A percentile compares a stretch with the other conserved stretches of the same genome.
Evolutionary conservation across 2,888 invertebrate genomes (phyloP).

Genomic region (Pheosia tremula): DNA sequence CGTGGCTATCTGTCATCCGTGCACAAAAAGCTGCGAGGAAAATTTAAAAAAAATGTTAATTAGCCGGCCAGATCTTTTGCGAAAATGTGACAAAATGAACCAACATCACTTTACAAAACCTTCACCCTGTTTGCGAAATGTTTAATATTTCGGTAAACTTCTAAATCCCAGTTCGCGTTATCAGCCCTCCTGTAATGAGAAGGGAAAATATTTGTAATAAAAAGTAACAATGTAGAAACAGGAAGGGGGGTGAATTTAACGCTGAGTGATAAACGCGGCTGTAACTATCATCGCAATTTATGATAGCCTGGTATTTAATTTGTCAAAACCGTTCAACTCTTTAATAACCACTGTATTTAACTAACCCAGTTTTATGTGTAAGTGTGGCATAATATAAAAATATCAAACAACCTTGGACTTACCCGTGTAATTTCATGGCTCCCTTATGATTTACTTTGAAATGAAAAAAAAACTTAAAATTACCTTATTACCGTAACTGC

Average conservation of each 20-base stretch:
- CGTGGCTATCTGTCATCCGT: no score
- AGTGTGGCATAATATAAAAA: no score
- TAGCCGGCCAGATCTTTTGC: conserved; percentile 9
- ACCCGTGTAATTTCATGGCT: background rate
- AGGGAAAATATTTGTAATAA: conserved; percentile 33
- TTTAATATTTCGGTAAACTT: conserved; percentile 29
- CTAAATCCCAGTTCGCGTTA: conserved; percentile 18
- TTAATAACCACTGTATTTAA: background rate
- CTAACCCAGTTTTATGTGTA: background rate
- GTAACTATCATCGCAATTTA: conserved; percentile 24
- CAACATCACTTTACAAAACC: conserved; percentile 9
- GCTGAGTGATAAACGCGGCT: conserved; percentile 32
- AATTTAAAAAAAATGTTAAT: conserved; percentile 15
- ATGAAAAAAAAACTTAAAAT: background rate
- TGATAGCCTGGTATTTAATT: conserved; percentile 24
- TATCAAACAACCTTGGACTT: no score
- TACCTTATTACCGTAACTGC: background rate
- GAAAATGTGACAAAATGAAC: conserved; percentile 11
- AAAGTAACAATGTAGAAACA: conserved; percentile 39
- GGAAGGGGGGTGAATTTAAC: conserved; percentile 30
- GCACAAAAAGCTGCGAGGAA: no score
- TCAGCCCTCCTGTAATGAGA: conserved; percentile 32
- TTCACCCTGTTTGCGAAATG: conserved; percentile 16
- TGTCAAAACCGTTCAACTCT: conserved; percentile 15
- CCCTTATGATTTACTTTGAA: background rate